Evolutionary conservation across 2,888 invertebrate genomes (phyloP).

Genomic region (Steromphala cineraria): DNA sequence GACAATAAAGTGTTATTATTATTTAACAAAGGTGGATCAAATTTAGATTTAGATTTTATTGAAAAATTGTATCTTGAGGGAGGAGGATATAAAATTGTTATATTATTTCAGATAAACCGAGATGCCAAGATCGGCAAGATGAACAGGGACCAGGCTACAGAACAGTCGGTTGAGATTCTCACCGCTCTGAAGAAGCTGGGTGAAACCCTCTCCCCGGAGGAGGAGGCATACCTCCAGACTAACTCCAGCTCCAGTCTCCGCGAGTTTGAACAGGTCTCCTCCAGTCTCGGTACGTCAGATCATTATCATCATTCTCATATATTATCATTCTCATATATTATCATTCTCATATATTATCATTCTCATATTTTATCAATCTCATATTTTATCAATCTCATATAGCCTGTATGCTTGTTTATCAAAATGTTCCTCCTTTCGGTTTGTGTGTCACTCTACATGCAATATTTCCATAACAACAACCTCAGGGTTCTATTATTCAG

Average conservation of each 20-base stretch:
- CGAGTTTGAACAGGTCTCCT: slow-evolving; percentile 76
- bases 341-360: background rate
- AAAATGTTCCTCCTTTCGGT: no score
- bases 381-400: no score
- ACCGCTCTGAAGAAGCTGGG: slow-evolving; percentile 77
- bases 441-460: no score
- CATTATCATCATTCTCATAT: background rate
- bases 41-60: no score
- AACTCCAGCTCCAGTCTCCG: slow-evolving; percentile 74
- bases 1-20: no score
- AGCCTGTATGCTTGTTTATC: no score
- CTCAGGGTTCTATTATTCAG: no score
- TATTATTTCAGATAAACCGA: slow-evolving; percentile 76
- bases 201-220: slow-evolving; percentile 73
- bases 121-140: slow-evolving; percentile 81
- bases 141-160: slow-evolving; percentile 76
- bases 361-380: background rate
- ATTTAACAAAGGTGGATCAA: no score
- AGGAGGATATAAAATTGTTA: background rate
- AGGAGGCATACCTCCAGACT: slow-evolving; percentile 74
- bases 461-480: no score
- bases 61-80: no score
- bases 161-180: slow-evolving; percentile 78
- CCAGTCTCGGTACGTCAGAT: slow-evolving; percentile 62
- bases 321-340: background rate